Evolutionary conservation across 37 sponge, comb jelly and placozoan genomes (phyloP), one percentile per base, ranked within the genome.

Genomic region (Bolinopsis microptera): DNA sequence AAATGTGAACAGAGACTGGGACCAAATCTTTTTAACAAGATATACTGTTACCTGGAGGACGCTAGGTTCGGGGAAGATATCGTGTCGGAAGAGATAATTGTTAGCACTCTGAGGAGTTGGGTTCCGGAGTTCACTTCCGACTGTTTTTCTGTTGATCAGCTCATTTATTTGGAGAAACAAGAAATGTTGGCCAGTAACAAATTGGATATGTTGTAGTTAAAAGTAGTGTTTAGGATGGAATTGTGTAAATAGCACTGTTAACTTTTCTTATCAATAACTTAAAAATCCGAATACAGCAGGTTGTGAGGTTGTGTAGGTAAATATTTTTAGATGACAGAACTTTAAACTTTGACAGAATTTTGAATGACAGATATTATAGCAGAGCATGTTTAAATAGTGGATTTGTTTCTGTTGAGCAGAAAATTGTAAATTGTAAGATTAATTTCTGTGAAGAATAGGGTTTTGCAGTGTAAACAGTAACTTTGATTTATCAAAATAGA

Each of bases 131-230:
- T 86, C 18, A 41, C 61, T 0, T 86, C 90, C 26, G 90, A 86
- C 61, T 86, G 90, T 41, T 86, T 86, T 48, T 38, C 36, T 13
- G 90, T 86, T 3, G 90, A 86, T 40, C 90, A 86, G 90, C 90
- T 86, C 38, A 86, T 86, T 41, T 86, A 86, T 34, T 38, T 86
- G 90, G 90, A 86, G 61, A 86, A 86, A 24, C 90, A 86, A 48
- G 90, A 86, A 38, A 16, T 86, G 61, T 38, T 86, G 30, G 90
- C 90, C 25, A n/a, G 90, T 1, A 86, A 77, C 37, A 32, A 27
- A 8, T 28, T 77, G 80, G 80, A 77, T 77, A 36, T 77, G 33
- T 77, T 77, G 32, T 77, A 77, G 80, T 32, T 23, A 8, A 21
- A 24, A 5, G 74, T 72, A 18, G 5, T 18, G 13, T 13, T 48